Percentiles rank a stretch among this genome's conserved stretches.
phyloP scores from a whole-genome alignment of 64 coral and sea anemone genomes.

The Cladopsammia gracilis region DNA sequence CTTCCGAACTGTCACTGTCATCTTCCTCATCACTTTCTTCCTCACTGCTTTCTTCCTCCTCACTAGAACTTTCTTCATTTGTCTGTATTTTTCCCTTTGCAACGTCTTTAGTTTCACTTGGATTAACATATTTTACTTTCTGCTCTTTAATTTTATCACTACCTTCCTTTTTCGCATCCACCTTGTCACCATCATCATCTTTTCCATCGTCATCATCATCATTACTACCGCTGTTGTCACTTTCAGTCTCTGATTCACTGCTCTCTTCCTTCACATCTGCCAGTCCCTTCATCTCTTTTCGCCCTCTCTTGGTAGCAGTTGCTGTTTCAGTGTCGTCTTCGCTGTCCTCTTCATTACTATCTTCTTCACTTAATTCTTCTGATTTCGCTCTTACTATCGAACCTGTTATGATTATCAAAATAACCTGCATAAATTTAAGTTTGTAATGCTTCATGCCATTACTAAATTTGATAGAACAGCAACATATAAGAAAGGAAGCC shows the following conservation, averaged over 20 bases:
- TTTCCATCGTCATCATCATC: slow-evolving; percentile 53
- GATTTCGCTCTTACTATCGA: background rate
- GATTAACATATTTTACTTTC: slow-evolving; percentile 10
- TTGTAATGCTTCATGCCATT: no score
- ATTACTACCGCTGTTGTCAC: slow-evolving; percentile 75
- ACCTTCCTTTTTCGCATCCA: slow-evolving; percentile 2
- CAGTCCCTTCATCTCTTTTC: background rate
- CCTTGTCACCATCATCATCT: slow-evolving; percentile 17
- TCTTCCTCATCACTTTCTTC: slow-evolving; percentile 72
- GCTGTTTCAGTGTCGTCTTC: slow-evolving; percentile 22
- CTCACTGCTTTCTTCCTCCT: slow-evolving; percentile 38
- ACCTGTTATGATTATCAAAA: background rate
- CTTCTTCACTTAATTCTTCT: background rate
- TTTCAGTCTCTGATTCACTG: slow-evolving; percentile 58
- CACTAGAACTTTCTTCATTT: slow-evolving; percentile 42
- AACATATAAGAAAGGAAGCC: no score
- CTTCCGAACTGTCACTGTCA: slow-evolving; percentile 50
- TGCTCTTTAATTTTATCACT: slow-evolving; percentile 40
- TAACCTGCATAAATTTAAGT: no score
- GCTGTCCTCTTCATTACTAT: slow-evolving; percentile 39
- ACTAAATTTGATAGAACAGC: no score
- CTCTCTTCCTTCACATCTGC: background rate
- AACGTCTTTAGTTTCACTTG: background rate
- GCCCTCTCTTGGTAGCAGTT: slow-evolving; percentile 3
- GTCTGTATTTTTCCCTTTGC: background rate